A percentile compares a stretch with the other conserved stretches of the same genome.
These are phyloP conservation scores for Drosophila subobscura DNA, from an alignment of 1,140 invertebrate species.

Conservation along the genomic window DNA sequence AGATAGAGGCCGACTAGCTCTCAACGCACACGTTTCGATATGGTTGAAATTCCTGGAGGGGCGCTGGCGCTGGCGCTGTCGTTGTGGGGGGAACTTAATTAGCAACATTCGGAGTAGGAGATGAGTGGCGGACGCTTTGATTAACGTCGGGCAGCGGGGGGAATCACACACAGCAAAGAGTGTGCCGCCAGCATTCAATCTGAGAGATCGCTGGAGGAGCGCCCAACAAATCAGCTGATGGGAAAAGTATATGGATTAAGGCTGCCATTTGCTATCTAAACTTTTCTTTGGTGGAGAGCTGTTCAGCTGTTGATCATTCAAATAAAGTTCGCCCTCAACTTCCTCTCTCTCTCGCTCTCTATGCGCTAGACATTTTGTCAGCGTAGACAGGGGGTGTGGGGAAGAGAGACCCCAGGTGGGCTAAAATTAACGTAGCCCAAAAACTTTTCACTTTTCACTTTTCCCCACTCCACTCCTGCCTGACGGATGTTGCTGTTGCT, in stretches of 20 bases:
- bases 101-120: slow-evolving; percentile 16
- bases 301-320: no score
- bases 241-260: not conserved
- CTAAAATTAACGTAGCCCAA: slow-evolving; percentile 58
- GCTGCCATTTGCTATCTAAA: not conserved
- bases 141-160: not conserved
- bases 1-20: not conserved
- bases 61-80: no score
- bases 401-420: slow-evolving; percentile 57
- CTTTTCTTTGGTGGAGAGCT: no score
- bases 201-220: not conserved
- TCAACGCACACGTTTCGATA: slow-evolving; percentile 10
- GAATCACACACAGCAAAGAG: slow-evolving; percentile 5
- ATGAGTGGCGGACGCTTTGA: slow-evolving; percentile 4
- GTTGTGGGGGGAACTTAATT: slow-evolving; percentile 23
- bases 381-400: not conserved
- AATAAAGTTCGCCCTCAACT: slow-evolving; percentile 22
- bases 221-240: not conserved
- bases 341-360: slow-evolving; percentile 15
- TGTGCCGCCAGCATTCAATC: no score
- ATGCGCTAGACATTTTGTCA: slow-evolving; percentile 9
- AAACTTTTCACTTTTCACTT: slow-evolving; percentile 28
- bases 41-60: not conserved
- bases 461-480: no score
- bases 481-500: no score